A percentile compares a stretch with the other conserved stretches of the same genome.
Conservation (phyloP, 1,140 invertebrate genomes). For the Linepithema humile region DNA sequence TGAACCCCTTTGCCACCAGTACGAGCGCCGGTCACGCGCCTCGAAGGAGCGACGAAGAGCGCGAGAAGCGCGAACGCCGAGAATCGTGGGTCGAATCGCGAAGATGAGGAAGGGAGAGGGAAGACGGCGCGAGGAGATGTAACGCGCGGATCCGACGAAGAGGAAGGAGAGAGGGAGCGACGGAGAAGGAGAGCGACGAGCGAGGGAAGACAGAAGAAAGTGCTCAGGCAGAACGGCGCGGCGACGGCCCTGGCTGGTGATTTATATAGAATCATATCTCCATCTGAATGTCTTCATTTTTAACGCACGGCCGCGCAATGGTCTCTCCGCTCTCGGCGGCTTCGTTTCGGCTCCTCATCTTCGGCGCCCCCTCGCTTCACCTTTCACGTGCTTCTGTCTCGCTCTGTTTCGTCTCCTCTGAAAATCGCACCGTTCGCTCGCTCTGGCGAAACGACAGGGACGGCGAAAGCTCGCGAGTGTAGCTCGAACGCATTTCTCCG, state of each 20-base stretch:
- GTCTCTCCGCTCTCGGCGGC: slow-evolving; percentile 52
- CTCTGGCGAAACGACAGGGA: neutral
- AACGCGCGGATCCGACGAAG: neutral
- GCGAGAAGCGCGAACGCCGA: slow-evolving; percentile 5
- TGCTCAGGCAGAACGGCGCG: slow-evolving; percentile 57
- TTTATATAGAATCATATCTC: slow-evolving; percentile 81
- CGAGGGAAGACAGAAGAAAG: slow-evolving; percentile 32
- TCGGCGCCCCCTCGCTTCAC: slow-evolving; percentile 31
- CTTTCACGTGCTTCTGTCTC: slow-evolving; percentile 23
- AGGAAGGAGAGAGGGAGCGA: neutral
- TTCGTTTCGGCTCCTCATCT: slow-evolving; percentile 61
- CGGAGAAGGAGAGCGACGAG: neutral
- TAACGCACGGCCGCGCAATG: slow-evolving; percentile 72
- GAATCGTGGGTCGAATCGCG: slow-evolving; percentile 63
- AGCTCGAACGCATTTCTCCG: slow-evolving; percentile 38
- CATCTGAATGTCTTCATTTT: slow-evolving; percentile 81
- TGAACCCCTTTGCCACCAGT: slow-evolving; percentile 65
- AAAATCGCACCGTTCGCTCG: neutral
- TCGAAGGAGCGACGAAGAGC: neutral
- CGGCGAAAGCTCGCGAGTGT: slow-evolving; percentile 27
- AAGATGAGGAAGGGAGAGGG: slow-evolving; percentile 20
- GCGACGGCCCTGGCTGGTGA: slow-evolving; percentile 68
- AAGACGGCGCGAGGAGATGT: neutral
- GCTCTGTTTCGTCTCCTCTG: neutral
- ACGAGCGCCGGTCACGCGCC: slow-evolving; percentile 69